Conservation (phyloP, 2,888 invertebrate species). For the Cyclophora albipunctata region DNA sequence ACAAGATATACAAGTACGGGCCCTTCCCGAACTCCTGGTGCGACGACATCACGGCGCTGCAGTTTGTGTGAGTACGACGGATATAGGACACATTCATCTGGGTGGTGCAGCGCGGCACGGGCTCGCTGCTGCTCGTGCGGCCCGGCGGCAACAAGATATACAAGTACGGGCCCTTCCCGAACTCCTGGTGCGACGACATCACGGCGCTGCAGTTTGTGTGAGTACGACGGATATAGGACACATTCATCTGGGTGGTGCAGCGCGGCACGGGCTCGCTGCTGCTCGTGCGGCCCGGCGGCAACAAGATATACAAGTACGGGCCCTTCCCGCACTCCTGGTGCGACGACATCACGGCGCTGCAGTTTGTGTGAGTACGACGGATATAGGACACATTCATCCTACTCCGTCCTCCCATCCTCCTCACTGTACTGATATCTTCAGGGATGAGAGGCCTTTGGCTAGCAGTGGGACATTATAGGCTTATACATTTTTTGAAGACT, state of each 20-base stretch:
- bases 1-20: conserved; percentile 55
- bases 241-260: conserved; percentile 42
- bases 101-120: conserved; percentile 57
- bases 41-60: conserved; percentile 49
- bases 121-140: conserved; percentile 47
- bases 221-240: conserved; percentile 17
- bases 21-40: conserved; percentile 59
- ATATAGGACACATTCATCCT: no score
- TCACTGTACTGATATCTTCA: no score
- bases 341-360: conserved; percentile 49
- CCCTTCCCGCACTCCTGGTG: conserved; percentile 60
- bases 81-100: conserved; percentile 12
- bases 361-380: conserved; percentile 47
- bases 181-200: conserved; percentile 58
- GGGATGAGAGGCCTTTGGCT: no score
- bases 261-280: conserved; percentile 55
- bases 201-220: conserved; percentile 54
- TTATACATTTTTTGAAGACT: no score
- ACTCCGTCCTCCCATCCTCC: no score
- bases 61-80: conserved; percentile 47
- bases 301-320: conserved; percentile 55
- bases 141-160: conserved; percentile 48
- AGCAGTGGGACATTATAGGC: no score
- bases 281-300: conserved; percentile 42
- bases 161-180: conserved; percentile 57